These are phyloP conservation scores for Icerya purchasi DNA, from an alignment of 2,888 invertebrate species.

Conservation along the genomic window DNA sequence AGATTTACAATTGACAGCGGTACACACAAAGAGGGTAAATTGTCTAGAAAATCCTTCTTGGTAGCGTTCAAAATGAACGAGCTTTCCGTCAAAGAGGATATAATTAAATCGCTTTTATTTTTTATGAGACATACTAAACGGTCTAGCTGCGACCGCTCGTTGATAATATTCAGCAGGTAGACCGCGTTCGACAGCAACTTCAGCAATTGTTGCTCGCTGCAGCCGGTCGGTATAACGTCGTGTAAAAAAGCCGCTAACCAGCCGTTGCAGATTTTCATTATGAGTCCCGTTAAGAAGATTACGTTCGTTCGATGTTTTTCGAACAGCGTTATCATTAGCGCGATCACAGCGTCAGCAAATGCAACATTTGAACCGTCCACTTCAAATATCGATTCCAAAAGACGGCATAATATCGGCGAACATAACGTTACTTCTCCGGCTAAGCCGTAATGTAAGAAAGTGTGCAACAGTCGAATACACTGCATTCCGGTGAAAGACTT, in stretches of 20 bases:
- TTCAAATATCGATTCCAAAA: not conserved
- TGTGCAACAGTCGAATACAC: constrained; percentile 33
- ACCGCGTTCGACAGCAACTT: constrained; percentile 3
- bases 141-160: not conserved
- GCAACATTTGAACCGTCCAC: not conserved
- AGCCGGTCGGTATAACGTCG: not conserved
- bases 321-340: constrained; percentile 3
- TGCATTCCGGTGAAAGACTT: constrained; percentile 22
- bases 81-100: not conserved
- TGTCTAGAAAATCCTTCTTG: not conserved
- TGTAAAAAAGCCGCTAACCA: constrained; percentile 1
- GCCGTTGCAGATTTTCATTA: constrained; percentile 2
- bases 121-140: not conserved
- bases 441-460: constrained; percentile 32
- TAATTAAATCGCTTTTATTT: not conserved
- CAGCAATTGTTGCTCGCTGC: not conserved
- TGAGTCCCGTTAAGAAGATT: not conserved
- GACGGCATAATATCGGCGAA: constrained; percentile 1
- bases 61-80: constrained; percentile 7
- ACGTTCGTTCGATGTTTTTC: constrained; percentile 1
- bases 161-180: not conserved
- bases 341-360: constrained; percentile 4
- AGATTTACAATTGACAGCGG: constrained; percentile 1
- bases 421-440: constrained; percentile 28
- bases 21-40: constrained; percentile 8